Evolutionary conservation across 2,888 invertebrate genomes (phyloP).

Genomic region (Synergus japonicus): DNA sequence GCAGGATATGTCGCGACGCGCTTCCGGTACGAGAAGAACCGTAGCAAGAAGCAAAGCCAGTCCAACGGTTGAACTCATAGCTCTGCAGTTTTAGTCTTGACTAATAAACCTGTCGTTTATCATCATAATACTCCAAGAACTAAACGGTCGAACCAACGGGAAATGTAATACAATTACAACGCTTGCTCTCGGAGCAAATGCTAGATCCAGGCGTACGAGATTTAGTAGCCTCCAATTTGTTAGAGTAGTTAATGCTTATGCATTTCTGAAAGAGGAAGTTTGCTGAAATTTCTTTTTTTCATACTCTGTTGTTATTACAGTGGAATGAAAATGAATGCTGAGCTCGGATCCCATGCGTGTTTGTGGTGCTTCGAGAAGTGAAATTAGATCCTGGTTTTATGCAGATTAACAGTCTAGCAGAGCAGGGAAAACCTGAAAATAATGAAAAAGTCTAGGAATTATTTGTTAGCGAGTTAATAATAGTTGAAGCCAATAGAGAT

Average conservation of each 20-base stretch:
- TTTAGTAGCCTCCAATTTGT: constrained; percentile 30
- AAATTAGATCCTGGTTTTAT: constrained; percentile 1
- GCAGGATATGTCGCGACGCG: constrained; percentile 4
- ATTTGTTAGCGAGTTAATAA: too few species aligned
- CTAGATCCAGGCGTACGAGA: not conserved
- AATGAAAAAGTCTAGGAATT: too few species aligned
- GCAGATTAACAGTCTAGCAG: not conserved
- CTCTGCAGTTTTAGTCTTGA: constrained; percentile 21
- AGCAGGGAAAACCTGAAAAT: too few species aligned
- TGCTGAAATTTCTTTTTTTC: not conserved
- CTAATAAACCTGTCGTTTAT: constrained; percentile 16
- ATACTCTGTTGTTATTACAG: constrained; percentile 1
- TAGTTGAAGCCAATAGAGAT: not conserved
- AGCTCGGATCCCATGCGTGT: not conserved
- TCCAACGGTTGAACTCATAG: constrained; percentile 23
- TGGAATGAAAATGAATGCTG: constrained; percentile 15
- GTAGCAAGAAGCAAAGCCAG: constrained; percentile 18
- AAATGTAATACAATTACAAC: constrained; percentile 27
- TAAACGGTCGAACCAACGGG: constrained; percentile 3
- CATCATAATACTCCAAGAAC: constrained; percentile 23
- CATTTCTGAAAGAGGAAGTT: constrained; percentile 17
- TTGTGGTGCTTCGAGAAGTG: constrained; percentile 7
- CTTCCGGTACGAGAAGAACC: constrained; percentile 16
- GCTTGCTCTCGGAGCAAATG: constrained; percentile 6
- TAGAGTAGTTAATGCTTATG: constrained; percentile 22